Conservation (phyloP, 2,888 invertebrate genomes). For the Chymomyza fuscimana region DNA sequence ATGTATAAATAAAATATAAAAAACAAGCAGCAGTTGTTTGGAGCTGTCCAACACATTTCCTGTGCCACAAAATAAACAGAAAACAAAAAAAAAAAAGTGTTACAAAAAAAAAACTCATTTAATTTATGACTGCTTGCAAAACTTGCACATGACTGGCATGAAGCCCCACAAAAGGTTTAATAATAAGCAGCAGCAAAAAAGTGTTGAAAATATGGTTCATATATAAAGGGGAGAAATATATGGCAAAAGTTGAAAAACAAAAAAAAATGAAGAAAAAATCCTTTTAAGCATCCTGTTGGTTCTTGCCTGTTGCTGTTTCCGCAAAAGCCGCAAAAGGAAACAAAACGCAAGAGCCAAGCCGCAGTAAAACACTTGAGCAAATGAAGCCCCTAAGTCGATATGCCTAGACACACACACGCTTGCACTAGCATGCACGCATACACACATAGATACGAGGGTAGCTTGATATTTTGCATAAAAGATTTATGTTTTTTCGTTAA, state of each 20-base stretch:
- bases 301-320: slow-evolving; percentile 45
- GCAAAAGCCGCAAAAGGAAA: slow-evolving; percentile 29
- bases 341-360: slow-evolving; percentile 41
- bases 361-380: slow-evolving; percentile 64
- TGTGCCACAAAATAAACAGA: slow-evolving; percentile 25
- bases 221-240: background rate
- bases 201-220: slow-evolving; percentile 1
- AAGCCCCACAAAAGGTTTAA: slow-evolving; percentile 49
- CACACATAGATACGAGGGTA: background rate
- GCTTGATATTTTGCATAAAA: too few relatives aligned
- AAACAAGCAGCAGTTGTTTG: background rate
- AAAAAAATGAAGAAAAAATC: slow-evolving; percentile 23
- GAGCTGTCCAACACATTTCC: slow-evolving; percentile 42
- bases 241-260: background rate
- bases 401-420: slow-evolving; percentile 1
- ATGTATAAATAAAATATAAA: background rate
- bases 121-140: slow-evolving; percentile 60
- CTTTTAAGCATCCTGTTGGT: slow-evolving; percentile 45
- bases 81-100: slow-evolving; percentile 6
- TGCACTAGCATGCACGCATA: background rate
- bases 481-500: too few relatives aligned
- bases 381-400: slow-evolving; percentile 56
- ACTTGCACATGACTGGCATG: slow-evolving; percentile 43
- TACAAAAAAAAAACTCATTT: slow-evolving; percentile 55
- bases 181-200: slow-evolving; percentile 9